Evolutionary conservation across 2,888 invertebrate genomes (phyloP).

Genomic region (Hirtodrosophila cameraria): DNA sequence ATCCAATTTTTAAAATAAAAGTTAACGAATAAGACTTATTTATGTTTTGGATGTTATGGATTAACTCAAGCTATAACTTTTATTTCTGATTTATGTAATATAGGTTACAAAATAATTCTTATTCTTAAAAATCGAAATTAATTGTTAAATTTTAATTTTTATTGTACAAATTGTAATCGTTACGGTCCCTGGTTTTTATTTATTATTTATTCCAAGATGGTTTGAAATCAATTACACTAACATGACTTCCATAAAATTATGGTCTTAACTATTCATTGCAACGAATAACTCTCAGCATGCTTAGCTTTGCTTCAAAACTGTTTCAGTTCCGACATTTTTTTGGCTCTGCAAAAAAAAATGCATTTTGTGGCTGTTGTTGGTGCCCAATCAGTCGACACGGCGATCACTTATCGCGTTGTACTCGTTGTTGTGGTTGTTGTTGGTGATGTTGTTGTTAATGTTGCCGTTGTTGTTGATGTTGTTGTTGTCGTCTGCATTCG

Average conservation of each 20-base stretch:
- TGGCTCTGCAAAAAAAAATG: constrained; percentile 12
- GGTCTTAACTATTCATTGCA: constrained; percentile 3
- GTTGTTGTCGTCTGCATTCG: constrained; percentile 59
- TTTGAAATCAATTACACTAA: neutral
- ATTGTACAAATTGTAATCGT: neutral
- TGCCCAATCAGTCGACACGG: constrained; percentile 75
- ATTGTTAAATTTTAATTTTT: no score
- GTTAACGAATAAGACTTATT: no score
- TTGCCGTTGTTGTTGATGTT: constrained; percentile 28
- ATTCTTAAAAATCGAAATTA: no score
- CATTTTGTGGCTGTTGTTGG: constrained; percentile 50
- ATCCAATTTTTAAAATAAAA: no score
- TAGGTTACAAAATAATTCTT: no score
- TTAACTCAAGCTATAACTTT: no score
- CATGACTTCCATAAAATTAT: constrained; percentile 5
- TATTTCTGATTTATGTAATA: no score
- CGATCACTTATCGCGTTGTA: constrained; percentile 71
- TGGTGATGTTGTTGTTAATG: constrained; percentile 28
- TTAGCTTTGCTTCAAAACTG: neutral
- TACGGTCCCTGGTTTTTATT: no score
- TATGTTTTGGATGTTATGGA: no score
- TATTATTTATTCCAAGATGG: neutral
- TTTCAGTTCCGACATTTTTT: constrained; percentile 11
- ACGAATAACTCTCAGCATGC: constrained; percentile 32
- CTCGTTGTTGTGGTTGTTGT: constrained; percentile 40